These are phyloP conservation scores for Acanthococcus lagerstroemiae DNA, from an alignment of 2,888 invertebrate genomes.

Conservation along the genomic window DNA sequence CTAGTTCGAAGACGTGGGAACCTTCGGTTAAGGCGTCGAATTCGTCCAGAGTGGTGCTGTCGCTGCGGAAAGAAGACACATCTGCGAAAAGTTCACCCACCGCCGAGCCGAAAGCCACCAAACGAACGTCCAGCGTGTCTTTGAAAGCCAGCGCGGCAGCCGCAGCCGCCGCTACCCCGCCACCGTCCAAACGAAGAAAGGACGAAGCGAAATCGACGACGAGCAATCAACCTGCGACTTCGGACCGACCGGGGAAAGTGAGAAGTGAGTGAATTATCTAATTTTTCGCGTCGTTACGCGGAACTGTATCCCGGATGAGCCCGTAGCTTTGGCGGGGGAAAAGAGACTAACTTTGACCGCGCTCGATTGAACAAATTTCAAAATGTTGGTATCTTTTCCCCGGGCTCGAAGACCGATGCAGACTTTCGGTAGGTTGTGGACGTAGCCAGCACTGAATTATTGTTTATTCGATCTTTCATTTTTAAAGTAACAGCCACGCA, in stretches of 20 bases:
- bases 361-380: too few species aligned
- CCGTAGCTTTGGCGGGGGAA: too few species aligned
- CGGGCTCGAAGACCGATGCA: too few species aligned
- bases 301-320: too few species aligned
- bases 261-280: constrained; percentile 19
- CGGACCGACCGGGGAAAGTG: constrained; percentile 17
- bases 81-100: background rate
- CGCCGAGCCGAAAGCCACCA: constrained; percentile 3
- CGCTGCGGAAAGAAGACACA: constrained; percentile 31
- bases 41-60: constrained; percentile 19
- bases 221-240: background rate
- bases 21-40: constrained; percentile 32
- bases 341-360: too few species aligned
- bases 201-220: constrained; percentile 32
- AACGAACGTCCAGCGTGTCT: constrained; percentile 17
- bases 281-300: too few species aligned
- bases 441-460: too few species aligned
- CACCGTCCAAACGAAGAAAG: constrained; percentile 25
- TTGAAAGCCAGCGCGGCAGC: constrained; percentile 3
- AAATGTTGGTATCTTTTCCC: too few species aligned
- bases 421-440: too few species aligned
- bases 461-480: too few species aligned
- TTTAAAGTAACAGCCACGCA: too few species aligned
- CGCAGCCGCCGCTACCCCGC: background rate
- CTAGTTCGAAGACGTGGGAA: constrained; percentile 31